Conservation (phyloP, 2,797 vertebrate species). For the Mustela erminea region DNA sequence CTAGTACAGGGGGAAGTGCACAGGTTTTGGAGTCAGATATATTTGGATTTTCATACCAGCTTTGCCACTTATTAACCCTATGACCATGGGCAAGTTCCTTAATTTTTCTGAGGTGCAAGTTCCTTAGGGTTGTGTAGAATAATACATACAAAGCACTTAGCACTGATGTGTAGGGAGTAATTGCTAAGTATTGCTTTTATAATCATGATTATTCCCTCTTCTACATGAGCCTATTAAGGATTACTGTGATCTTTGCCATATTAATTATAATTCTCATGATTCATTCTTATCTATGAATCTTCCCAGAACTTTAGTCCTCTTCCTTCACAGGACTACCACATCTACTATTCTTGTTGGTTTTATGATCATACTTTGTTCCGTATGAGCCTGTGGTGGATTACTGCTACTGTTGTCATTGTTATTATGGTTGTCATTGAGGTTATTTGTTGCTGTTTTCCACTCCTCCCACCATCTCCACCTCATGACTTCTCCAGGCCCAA, state of each 20-base stretch:
- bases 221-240: not conserved
- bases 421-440: not conserved
- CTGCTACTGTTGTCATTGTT: not conserved
- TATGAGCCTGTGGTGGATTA: not conserved
- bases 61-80: conserved; percentile 26
- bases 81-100: conserved; percentile 13
- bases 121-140: conserved; percentile 21
- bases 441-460: not conserved
- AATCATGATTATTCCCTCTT: conserved; percentile 51
- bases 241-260: not conserved
- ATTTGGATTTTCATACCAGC: not conserved
- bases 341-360: not conserved
- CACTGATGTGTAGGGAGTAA: not conserved
- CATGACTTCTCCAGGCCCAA: conserved; percentile 29
- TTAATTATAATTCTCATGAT: conserved; percentile 38
- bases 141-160: conserved; percentile 57
- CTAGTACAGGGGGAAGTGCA: not conserved
- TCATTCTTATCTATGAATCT: not conserved
- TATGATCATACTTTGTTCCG: conserved; percentile 21
- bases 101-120: conserved; percentile 56
- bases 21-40: not conserved
- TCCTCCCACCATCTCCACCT: not conserved
- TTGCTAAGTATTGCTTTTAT: conserved; percentile 25
- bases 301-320: conserved; percentile 1
- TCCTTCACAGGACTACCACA: not conserved